Evolutionary conservation across 2,888 invertebrate species (phyloP).

Genomic region (Aromia moschata): DNA sequence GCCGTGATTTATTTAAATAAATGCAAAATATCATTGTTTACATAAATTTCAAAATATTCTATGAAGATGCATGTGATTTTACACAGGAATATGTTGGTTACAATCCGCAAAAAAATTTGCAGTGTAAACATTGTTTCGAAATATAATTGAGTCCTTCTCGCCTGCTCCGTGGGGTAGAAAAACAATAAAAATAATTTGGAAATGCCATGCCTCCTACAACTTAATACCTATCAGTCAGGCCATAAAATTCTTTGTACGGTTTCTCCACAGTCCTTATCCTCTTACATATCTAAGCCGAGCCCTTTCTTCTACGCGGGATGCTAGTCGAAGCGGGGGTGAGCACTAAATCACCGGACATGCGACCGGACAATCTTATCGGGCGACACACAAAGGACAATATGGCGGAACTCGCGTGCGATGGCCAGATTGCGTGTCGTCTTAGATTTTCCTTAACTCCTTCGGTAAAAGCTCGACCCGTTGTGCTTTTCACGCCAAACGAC

Average conservation of each 20-base stretch:
- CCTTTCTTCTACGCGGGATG: constrained; percentile 35
- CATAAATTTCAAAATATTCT: too few relatives aligned
- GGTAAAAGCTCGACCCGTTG: constrained; percentile 49
- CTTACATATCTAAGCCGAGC: constrained; percentile 33
- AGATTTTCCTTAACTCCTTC: constrained; percentile 47
- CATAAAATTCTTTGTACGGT: constrained; percentile 26
- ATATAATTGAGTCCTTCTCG: too few relatives aligned
- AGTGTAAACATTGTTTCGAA: too few relatives aligned
- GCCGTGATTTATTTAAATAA: too few relatives aligned
- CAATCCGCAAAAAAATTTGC: too few relatives aligned
- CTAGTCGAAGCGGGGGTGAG: constrained; percentile 39
- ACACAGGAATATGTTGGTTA: too few relatives aligned
- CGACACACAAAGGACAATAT: constrained; percentile 63
- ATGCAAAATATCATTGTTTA: too few relatives aligned
- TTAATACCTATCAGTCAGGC: constrained; percentile 23
- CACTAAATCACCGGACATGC: constrained; percentile 60
- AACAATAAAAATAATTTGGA: constrained; percentile 20
- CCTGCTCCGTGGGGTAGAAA: too few relatives aligned
- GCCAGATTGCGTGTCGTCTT: constrained; percentile 62
- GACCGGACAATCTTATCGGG: constrained; percentile 63
- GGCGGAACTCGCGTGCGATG: constrained; percentile 63
- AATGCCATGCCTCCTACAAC: constrained; percentile 20
- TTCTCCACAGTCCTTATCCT: constrained; percentile 27
- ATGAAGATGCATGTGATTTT: too few relatives aligned
- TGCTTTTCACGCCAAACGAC: constrained; percentile 53